Evolutionary conservation across 2,113 vertebrate genomes (phyloP).

Genomic region (Zosterops borbonicus): DNA sequence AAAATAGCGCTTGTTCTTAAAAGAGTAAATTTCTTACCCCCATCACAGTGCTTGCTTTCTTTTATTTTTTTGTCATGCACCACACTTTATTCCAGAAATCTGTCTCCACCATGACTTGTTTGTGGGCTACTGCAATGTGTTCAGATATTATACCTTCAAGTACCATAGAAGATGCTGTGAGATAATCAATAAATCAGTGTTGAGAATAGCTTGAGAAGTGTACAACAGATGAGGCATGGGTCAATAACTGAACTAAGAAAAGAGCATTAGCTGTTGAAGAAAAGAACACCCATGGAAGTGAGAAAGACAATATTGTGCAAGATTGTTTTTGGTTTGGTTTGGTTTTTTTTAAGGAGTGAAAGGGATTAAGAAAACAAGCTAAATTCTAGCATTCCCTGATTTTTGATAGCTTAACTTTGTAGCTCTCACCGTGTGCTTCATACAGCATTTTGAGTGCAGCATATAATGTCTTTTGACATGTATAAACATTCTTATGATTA

Average conservation of each 20-base stretch:
- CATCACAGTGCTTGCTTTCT: not conserved
- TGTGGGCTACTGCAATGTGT: not conserved
- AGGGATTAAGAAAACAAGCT: not conserved
- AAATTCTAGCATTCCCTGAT: not conserved
- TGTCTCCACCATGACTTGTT: not conserved
- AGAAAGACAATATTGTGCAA: not conserved
- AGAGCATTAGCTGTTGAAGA: not conserved
- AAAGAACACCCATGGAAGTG: not conserved
- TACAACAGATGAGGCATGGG: not conserved
- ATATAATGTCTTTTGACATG: constrained; percentile 24
- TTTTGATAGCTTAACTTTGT: not conserved
- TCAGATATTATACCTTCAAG: not conserved
- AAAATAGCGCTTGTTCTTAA: not conserved
- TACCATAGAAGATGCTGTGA: not conserved
- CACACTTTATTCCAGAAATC: not conserved
- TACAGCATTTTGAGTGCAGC: not conserved
- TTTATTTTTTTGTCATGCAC: not conserved
- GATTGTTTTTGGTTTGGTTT: no score
- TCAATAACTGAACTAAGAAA: not conserved
- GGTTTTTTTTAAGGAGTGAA: not conserved
- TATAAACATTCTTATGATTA: constrained; percentile 26
- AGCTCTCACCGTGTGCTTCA: not conserved
- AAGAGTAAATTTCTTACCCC: not conserved
- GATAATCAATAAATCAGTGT: not conserved
- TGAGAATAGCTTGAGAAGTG: not conserved